A percentile compares a stretch with the other conserved stretches of the same genome.
Conservation (phyloP, 2,888 invertebrate genomes). For the Auanema freiburgensis region DNA sequence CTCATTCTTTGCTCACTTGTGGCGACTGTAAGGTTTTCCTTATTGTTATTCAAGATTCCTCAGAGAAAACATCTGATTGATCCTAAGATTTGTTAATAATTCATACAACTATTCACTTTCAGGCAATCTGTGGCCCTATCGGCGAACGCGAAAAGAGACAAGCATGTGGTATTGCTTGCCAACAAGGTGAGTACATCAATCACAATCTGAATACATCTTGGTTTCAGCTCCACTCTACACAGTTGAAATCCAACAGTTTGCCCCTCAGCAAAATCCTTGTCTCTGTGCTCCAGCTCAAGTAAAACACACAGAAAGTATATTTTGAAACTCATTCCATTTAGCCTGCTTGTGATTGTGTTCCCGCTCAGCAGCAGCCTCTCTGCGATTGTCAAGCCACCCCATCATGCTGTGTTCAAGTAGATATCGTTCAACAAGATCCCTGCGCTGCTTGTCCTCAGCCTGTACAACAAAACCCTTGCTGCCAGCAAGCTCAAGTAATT, state of each 20-base stretch:
- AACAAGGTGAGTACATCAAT: no score
- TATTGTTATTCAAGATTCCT: no score
- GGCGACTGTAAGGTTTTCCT: no score
- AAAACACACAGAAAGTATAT: not conserved
- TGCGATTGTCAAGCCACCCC: constrained; percentile 15
- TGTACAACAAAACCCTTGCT: constrained; percentile 19
- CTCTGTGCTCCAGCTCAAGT: constrained; percentile 3
- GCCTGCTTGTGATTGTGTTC: constrained; percentile 27
- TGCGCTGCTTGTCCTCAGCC: constrained; percentile 14
- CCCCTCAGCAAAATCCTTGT: not conserved
- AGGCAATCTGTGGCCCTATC: constrained; percentile 40
- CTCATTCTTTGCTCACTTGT: no score
- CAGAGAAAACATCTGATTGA: no score
- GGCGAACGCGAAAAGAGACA: constrained; percentile 39
- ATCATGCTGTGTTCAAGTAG: constrained; percentile 12
- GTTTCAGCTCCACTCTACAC: no score
- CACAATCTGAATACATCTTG: no score
- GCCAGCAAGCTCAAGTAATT: constrained; percentile 10
- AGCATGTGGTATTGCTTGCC: constrained; percentile 18
- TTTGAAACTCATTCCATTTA: not conserved
- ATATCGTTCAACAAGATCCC: constrained; percentile 22
- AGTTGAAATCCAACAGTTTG: no score
- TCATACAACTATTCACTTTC: no score
- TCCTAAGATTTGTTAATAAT: no score
- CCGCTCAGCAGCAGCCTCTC: constrained; percentile 23